phyloP scores from a whole-genome alignment of 2,888 invertebrate species.

The Dicycla oo region DNA sequence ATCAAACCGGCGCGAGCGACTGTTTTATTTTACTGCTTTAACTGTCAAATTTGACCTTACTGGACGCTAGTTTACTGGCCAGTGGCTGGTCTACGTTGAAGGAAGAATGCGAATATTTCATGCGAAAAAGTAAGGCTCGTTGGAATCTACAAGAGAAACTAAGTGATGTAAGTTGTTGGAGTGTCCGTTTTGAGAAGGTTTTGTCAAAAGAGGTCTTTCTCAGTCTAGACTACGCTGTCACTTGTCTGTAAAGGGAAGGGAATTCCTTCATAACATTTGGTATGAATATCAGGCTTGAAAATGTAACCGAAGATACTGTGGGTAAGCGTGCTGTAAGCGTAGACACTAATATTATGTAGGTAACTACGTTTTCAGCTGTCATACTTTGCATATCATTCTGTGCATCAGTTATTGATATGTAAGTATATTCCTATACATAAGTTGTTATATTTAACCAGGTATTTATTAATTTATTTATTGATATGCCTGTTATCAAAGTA shows the following conservation, averaged over 20 bases:
- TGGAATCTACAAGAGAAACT: not conserved
- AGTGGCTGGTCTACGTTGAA: constrained; percentile 41
- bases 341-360: not conserved
- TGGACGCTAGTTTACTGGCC: constrained; percentile 60
- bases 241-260: not conserved
- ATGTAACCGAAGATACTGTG: too few species aligned
- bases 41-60: constrained; percentile 72
- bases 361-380: not conserved
- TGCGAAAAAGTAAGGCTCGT: constrained; percentile 28
- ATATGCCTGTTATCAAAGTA: not conserved
- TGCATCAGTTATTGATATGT: not conserved
- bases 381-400: not conserved
- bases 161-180: not conserved
- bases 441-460: not conserved
- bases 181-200: not conserved
- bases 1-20: constrained; percentile 73
- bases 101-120: constrained; percentile 48
- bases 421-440: not conserved
- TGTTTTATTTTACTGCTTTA: constrained; percentile 77
- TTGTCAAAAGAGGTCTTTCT: not conserved
- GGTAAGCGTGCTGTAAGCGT: not conserved
- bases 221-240: too few species aligned
- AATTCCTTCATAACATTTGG: not conserved
- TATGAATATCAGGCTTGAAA: too few species aligned
- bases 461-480: not conserved